Evolutionary conservation across 2,113 vertebrate genomes (phyloP), one percentile per base, ranked within the genome.

Genomic region (Corythaeola cristata): DNA sequence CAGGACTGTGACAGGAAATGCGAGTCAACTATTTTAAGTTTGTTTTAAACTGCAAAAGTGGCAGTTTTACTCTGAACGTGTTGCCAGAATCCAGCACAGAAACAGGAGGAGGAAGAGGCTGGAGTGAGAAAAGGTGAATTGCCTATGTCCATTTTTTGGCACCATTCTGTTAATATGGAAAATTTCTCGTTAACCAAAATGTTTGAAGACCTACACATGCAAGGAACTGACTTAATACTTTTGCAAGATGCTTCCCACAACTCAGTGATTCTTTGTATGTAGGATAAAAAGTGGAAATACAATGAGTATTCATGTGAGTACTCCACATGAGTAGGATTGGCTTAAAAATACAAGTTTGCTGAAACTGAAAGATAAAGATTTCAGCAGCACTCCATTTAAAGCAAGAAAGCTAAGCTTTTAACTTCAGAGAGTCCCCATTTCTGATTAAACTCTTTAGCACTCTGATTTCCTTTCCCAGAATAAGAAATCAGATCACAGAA

Each of bases 401-500:
- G 84, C 35, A 91, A 85, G 60, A 58, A 84, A 96, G 82, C 32
- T 33, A 87, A 95, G 76, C 74, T 91, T 97, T 97, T 96, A 80
- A 81, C 88, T 97, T 90, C 71, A 94, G 60, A 88, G 56, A 64
- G 79, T 85, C 53, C 74, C 86, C 81, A 95, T 95, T 97, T 94
- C 92, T 97, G 86, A 96, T 97, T 98, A 88, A 96, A 97, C 97
- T 97, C 74, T 97, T 79, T 74, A 89, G 83, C 91, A 89, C 66
- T 94, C 79, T 66, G 77, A 97, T 98, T 98, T 97, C 85, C 95
- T 95, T 97, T 97, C 88, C 88, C 93, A 97, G 97, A 98, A 97
- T 97, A 97, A 92, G 97, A 98, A 98, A 98, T 96, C 96, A 97
- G 93, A 97, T 97, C 97, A 97, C 95, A 97, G 97, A 97, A 97